These are phyloP conservation scores for Enteromius radiatus DNA, from an alignment of 2,797 vertebrate species.

Conservation along the genomic window DNA sequence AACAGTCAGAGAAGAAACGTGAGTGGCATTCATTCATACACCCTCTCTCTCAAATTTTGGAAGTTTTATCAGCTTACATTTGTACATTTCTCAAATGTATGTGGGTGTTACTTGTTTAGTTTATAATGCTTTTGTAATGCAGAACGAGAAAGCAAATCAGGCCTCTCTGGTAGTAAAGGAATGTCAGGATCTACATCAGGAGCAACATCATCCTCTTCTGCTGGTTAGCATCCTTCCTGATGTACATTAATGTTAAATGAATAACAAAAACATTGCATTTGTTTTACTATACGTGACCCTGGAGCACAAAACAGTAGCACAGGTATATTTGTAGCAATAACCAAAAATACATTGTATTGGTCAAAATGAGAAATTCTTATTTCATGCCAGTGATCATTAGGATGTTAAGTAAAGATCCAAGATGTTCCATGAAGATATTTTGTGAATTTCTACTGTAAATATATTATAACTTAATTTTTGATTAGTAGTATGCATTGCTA, in stretches of 20 bases:
- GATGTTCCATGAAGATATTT: too few relatives aligned
- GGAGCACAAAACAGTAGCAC: too few relatives aligned
- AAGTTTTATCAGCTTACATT: background rate
- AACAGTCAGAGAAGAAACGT: conserved; percentile 88
- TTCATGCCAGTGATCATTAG: too few relatives aligned
- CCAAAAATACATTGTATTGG: too few relatives aligned
- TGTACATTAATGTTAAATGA: background rate
- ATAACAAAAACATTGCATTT: background rate
- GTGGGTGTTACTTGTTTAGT: background rate
- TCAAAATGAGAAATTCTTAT: too few relatives aligned
- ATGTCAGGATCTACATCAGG: conserved; percentile 83
- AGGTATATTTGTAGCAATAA: too few relatives aligned
- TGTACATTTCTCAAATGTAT: conserved; percentile 9
- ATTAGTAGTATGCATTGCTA: too few relatives aligned
- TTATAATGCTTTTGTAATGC: conserved; percentile 64
- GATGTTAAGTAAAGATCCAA: too few relatives aligned
- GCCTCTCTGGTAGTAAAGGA: conserved; percentile 80
- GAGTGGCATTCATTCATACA: conserved; percentile 65
- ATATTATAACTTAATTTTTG: too few relatives aligned
- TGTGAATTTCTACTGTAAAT: too few relatives aligned
- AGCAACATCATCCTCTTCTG: conserved; percentile 71
- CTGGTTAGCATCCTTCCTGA: conserved; percentile 67
- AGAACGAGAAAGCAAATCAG: conserved; percentile 89
- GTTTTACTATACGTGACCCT: background rate
- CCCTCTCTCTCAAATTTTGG: background rate